Conservation (phyloP, 2,888 invertebrate genomes). For the Hyles lineata region DNA sequence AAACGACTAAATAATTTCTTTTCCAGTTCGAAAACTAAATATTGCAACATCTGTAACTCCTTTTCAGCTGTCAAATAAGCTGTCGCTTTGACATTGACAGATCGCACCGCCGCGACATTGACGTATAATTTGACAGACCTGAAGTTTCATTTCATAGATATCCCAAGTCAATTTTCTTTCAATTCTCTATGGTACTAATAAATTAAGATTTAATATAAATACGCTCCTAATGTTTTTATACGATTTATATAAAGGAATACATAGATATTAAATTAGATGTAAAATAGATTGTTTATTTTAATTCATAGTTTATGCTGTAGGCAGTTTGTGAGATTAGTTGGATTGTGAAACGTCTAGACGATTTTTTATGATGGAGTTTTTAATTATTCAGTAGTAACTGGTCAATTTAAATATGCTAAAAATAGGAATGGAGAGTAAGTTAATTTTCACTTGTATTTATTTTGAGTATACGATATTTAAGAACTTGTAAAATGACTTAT, state of each 20-base stretch:
- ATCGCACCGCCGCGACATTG: neutral
- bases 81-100: slow-evolving; percentile 25
- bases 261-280: slow-evolving; percentile 11
- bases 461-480: no score
- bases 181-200: slow-evolving; percentile 26
- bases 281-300: slow-evolving; percentile 18
- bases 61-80: neutral
- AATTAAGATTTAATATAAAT: slow-evolving; percentile 24
- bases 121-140: slow-evolving; percentile 1
- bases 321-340: neutral
- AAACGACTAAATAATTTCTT: neutral
- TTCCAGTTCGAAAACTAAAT: neutral
- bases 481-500: no score
- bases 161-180: slow-evolving; percentile 26
- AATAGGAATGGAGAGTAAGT: no score
- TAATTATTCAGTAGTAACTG: neutral
- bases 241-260: slow-evolving; percentile 31
- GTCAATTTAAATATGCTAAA: no score
- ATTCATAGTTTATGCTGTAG: slow-evolving; percentile 11
- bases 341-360: neutral
- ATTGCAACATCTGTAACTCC: neutral
- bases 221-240: slow-evolving; percentile 29
- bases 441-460: no score
- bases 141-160: slow-evolving; percentile 19
- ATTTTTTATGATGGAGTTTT: neutral